Evolutionary conservation across 2,797 vertebrate species (phyloP).

Genomic region (Microtus obscurus): DNA sequence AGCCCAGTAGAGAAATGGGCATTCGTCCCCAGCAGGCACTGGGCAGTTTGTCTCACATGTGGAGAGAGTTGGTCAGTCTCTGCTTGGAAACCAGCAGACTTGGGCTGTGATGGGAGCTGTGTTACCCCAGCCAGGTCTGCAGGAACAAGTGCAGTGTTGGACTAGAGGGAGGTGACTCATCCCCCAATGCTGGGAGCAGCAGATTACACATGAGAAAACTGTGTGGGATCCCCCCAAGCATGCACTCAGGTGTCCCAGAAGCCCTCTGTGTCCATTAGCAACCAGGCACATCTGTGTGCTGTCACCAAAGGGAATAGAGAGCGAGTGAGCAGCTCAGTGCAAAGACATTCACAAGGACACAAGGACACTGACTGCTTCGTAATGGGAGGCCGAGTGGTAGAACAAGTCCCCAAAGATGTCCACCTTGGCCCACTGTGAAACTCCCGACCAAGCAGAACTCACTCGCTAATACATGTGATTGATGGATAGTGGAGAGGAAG

Average conservation of each 20-base stretch:
- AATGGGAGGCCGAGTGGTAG: neutral
- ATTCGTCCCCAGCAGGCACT: rapidly evolving
- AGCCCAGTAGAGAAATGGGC: neutral
- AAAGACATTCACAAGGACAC: rapidly evolving
- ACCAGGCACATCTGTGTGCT: neutral
- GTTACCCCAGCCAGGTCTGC: rapidly evolving
- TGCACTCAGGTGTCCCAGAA: neutral
- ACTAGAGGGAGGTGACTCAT: neutral
- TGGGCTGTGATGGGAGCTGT: neutral
- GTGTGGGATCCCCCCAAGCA: too few species aligned
- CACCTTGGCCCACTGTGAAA: neutral
- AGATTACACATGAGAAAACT: neutral
- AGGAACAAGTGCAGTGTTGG: neutral
- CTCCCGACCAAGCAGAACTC: too few species aligned
- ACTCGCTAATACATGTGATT: neutral
- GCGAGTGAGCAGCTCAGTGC: too few species aligned
- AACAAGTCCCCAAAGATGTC: neutral
- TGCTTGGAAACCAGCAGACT: neutral
- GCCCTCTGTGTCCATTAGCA: neutral
- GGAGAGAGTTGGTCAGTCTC: neutral
- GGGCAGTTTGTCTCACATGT: neutral
- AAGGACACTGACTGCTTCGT: rapidly evolving
- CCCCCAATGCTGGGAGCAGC: neutral
- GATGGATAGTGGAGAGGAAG: neutral
- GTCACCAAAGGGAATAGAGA: neutral